phyloP scores from a whole-genome alignment of 2,888 invertebrate species.

The Epirrita christyi region DNA sequence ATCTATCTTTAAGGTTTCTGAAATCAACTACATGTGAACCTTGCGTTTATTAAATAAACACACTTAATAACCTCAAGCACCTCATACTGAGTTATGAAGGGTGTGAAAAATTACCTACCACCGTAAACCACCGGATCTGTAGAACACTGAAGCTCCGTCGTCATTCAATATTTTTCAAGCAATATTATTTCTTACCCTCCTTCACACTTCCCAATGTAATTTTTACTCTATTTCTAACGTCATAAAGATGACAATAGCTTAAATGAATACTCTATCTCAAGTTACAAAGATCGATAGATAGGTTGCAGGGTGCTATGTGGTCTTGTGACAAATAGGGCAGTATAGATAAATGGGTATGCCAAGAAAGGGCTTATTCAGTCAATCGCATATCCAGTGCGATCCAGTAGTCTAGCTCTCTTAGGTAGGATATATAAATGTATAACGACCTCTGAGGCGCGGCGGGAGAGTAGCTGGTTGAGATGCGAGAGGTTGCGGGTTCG shows the following conservation, averaged over 20 bases:
- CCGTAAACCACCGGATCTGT: constrained; percentile 8
- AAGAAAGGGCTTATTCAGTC: constrained; percentile 3
- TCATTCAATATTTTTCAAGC: constrained; percentile 21
- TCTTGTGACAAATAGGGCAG: constrained; percentile 11
- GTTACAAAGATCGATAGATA: constrained; percentile 16
- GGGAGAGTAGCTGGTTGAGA: no score
- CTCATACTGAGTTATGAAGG: constrained; percentile 13
- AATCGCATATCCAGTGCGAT: not conserved
- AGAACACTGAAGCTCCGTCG: constrained; percentile 3
- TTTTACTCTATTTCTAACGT: constrained; percentile 2
- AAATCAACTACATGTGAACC: no score
- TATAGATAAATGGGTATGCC: constrained; percentile 9
- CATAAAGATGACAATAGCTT: constrained; percentile 1
- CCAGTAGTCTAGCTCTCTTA: not conserved
- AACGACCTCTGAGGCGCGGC: no score
- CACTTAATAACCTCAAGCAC: not conserved
- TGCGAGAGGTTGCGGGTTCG: no score
- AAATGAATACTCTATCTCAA: not conserved
- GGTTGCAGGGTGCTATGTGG: constrained; percentile 7
- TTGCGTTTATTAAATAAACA: not conserved
- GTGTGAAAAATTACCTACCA: constrained; percentile 20
- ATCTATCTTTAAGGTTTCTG: no score
- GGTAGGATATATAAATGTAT: not conserved
- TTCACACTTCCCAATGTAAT: constrained; percentile 1
- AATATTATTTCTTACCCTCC: constrained; percentile 8